Base-by-base conservation (phyloP, 2,888 invertebrate species). In the Elgonia sp. region DNA sequence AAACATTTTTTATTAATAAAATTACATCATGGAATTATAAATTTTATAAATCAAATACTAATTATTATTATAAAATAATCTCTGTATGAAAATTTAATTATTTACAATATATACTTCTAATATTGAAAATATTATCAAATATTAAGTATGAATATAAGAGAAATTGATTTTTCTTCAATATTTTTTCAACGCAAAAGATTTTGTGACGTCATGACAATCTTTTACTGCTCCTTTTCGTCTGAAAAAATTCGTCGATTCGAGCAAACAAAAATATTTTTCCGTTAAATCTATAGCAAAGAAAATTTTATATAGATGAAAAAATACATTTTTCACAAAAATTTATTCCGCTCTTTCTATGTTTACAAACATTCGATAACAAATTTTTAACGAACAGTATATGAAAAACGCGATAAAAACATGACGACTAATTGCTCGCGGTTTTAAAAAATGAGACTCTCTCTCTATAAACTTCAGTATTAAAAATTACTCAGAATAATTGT, bases 211-310 rank as follows among this genome's bases (percentile, higher is more conserved):
- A 53, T n/a, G 53, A 53, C 53, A 53, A 53, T n/a, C n/a, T 53
- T 53, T 53, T 53, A 29, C 53, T 16, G n/a, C 14, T 16, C 53
- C 53, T 53, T 53, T 53, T 53, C 10, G 53, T 53, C 53, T 53
- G 6, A 14, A 53, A 53, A 53, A 53, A 53, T 14, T 53, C 53
- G 5, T 29, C 53, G 53, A 29, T 29, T 53, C 16, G n/a, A 53
- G 53, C 53, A 53, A 53, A 53, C 29, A 53, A 53, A 53, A 53
- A 53, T 53, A n/a, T 53, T 53, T 53, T 53, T 53, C 53, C 53
- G 14, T 53, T 53, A 53, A 53, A 53, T 53, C 53, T 53, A 53
- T 6, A n/a, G 29, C 29, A 53, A n/a, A 53, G 53, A 53, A 53
- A 53, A 53, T 53, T 14, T 53, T 2, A n/a, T n/a, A 6, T 53